Evolutionary conservation across 2,888 invertebrate species (phyloP).

Genomic region (Hanleya hanleyi): DNA sequence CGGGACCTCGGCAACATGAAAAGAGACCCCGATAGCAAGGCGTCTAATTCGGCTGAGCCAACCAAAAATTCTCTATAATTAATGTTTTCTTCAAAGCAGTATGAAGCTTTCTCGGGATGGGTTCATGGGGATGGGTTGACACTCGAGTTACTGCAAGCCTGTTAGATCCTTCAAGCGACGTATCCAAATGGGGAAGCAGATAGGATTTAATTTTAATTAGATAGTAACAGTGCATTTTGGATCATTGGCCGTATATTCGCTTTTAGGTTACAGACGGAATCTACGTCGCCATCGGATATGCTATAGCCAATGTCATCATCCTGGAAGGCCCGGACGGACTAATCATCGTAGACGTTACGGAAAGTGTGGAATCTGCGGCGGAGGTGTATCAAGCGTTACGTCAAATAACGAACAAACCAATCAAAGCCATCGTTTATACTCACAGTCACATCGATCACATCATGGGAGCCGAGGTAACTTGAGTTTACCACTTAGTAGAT

Average conservation of each 20-base stretch:
- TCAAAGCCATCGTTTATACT: constrained; percentile 63
- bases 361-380: constrained; percentile 50
- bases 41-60: no score
- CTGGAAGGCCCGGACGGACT: constrained; percentile 56
- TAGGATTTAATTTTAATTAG: not conserved
- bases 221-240: not conserved
- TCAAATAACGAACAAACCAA: constrained; percentile 53
- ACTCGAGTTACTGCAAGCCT: no score
- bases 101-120: no score
- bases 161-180: no score
- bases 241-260: not conserved
- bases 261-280: constrained; percentile 59
- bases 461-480: constrained; percentile 57
- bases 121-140: no score
- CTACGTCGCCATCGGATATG: constrained; percentile 62
- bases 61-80: no score
- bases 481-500: no score
- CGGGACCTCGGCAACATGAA: no score
- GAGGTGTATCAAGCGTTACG: constrained; percentile 54
- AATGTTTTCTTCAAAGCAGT: no score
- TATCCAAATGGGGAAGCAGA: no score
- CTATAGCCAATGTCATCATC: constrained; percentile 62
- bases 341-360: constrained; percentile 64
- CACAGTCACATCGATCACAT: constrained; percentile 66
- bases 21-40: no score